phyloP scores from a whole-genome alignment of 2,797 vertebrate genomes.

The Epinephelus malabaricus region DNA sequence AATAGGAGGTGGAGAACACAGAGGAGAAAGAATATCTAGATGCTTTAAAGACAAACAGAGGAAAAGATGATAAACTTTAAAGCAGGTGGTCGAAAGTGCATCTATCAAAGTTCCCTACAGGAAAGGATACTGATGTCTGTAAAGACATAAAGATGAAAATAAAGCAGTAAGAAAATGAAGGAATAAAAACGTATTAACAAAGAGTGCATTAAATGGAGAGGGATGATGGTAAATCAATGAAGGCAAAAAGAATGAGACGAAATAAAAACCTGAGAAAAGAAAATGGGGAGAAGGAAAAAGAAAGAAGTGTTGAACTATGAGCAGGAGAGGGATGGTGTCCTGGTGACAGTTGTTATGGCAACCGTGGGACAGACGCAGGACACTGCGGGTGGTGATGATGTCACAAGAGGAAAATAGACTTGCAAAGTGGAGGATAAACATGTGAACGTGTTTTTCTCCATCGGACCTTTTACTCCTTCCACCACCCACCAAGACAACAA shows the following conservation, averaged over 20 bases:
- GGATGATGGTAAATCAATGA: neutral
- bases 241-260: neutral
- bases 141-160: neutral
- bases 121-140: neutral
- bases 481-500: neutral
- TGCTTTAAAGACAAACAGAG: neutral
- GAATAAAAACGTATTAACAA: neutral
- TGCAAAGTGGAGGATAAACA: slow-evolving; percentile 42
- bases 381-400: slow-evolving; percentile 50
- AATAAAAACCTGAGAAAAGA: neutral
- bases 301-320: slow-evolving; percentile 23
- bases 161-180: neutral
- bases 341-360: slow-evolving; percentile 67
- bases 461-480: slow-evolving; percentile 9
- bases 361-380: slow-evolving; percentile 59
- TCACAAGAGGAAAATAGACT: slow-evolving; percentile 60
- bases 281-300: neutral
- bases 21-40: neutral
- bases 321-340: slow-evolving; percentile 52
- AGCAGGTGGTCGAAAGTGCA: neutral
- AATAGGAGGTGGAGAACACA: neutral
- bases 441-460: slow-evolving; percentile 21
- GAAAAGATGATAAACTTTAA: neutral
- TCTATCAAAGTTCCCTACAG: neutral
- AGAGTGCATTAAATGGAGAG: neutral